Base-by-base conservation (phyloP, 2,888 invertebrate species). In the Trachelus tabidus region DNA sequence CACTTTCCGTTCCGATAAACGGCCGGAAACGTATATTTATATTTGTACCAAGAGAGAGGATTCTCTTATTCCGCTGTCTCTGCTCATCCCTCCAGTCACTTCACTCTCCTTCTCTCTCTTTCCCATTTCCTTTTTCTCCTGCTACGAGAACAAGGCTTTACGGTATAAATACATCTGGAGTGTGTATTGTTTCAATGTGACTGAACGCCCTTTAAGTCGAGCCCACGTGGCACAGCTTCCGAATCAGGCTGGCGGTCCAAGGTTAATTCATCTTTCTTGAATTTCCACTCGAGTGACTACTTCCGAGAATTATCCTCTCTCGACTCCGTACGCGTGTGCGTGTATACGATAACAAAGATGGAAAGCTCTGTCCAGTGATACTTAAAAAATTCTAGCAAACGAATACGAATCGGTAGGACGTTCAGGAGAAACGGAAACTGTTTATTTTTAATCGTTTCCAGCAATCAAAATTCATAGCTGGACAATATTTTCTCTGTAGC, bases 161-260 rank as follows among this genome's bases (percentile, higher is more conserved):
- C 75, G 81, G 82, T 86, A 83, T 85, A 85, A 85, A 85, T 85
- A 85, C 86, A 68, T 83, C 79, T 81, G 77, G 81, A 71, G 77
- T 85, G 85, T 85, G 81, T 85, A 86, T 85, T 85, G 83, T 85
- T 85, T 79, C 85, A 82, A 78, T 77, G 75, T 82, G 79, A 85
- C 85, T 85, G 85, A 85, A 83, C 81, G 85, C 81, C 85, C 85
- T 82, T 82, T 75, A 56, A 56, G 56, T 23, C 6, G 9, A 23
- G 56, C 23, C 23, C 56, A 56, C 23, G 15, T 15, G 23, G 56
- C 56, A 9, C 56, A 56, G 56, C 56, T 56, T 56, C 56, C 56
- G 23, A 56, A 23, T 23, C 56, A 56, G 56, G 0, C 56, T 9
- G 15, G 0, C 56, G 56, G 56, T 23, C 56, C 56, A 56, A 56